Base-by-base conservation (phyloP, 30 jellyfish, hydroid and myxozoan species). In the Mastigias papua region DNA sequence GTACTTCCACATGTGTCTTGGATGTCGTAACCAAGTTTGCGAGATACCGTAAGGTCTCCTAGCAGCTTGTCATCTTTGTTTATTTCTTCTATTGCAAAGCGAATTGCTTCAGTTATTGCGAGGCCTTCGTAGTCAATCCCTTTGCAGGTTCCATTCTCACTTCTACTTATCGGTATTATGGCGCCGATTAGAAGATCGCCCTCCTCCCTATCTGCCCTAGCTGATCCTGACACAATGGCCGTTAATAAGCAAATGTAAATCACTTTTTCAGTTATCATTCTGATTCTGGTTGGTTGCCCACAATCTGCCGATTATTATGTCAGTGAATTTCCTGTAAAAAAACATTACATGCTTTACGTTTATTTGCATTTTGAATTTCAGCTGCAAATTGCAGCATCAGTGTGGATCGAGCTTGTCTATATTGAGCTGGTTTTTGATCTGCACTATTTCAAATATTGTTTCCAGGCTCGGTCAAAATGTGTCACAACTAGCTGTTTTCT, bases 151-250 rank as follows among this genome's bases (percentile, higher is more conserved):
- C 79, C 90, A 32, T 61, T 62, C 25, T 28, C 46, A n/a, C 20
- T 61, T 27, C 11, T 73, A 0, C 51, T 78, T 10, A 85, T 66
- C 37, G 98, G 98, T 15, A 92, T 60, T 2, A 81, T 73, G 29
- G 96, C 98, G 0, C 98, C 98, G 20, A 92, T 78, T 2, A 86
- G 51, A 35, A 65, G 73, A 33, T 86, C 96, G 11, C 96, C 98
- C 20, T 85, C 90, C 61, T 33, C 70, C 51, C 92, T 67, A 3
- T 67, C 85, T 21, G 84, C 85, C 19, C 23, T 42, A 27, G 23
- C 21, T 63, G 67, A 37, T 3, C 54, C 11, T 11, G 11, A 37
- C 6, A 37, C 11, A 37, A 37, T 3, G 10, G 11, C 6, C 54
- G 54, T 37, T 11, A 37, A 6, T 11, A 37, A 6, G 11, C 54